A percentile compares a stretch with the other conserved stretches of the same genome.
Conservation (phyloP, 2,888 invertebrate genomes). For the Hyles lineata region DNA sequence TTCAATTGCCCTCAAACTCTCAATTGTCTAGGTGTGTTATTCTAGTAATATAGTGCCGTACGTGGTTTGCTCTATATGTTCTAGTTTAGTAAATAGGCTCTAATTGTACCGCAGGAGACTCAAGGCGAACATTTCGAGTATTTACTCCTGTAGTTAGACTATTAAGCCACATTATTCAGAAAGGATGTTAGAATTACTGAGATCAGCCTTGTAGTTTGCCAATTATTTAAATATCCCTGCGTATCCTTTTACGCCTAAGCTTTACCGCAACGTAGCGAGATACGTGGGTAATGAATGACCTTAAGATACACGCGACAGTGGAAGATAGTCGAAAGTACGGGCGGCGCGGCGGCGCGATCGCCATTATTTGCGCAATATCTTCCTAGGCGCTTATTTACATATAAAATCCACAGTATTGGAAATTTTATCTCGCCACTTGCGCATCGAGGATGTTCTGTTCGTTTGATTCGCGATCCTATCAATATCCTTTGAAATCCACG, state of each 20-base stretch:
- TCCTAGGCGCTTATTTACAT: slow-evolving; percentile 24
- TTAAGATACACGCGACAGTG: slow-evolving; percentile 13
- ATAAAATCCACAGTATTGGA: slow-evolving; percentile 21
- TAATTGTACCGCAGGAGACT: neutral
- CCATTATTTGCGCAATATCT: slow-evolving; percentile 21
- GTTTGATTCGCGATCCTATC: slow-evolving; percentile 23
- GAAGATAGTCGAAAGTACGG: slow-evolving; percentile 24
- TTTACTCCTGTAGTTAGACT: neutral
- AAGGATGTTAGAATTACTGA: neutral
- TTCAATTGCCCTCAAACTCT: no score
- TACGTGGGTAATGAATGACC: slow-evolving; percentile 22
- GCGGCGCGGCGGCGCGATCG: neutral
- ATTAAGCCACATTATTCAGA: neutral
- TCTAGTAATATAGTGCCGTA: no score
- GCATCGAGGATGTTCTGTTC: slow-evolving; percentile 16
- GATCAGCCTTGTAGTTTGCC: slow-evolving; percentile 1
- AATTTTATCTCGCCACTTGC: slow-evolving; percentile 27
- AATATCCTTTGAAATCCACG: slow-evolving; percentile 12
- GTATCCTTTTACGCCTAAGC: slow-evolving; percentile 3
- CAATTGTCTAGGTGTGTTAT: no score
- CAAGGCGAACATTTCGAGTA: neutral
- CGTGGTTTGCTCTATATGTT: no score
- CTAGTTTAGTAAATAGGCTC: neutral
- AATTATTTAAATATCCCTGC: slow-evolving; percentile 14
- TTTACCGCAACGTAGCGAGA: slow-evolving; percentile 12